Conservation (phyloP, 2,113 vertebrate species). For the Cnemophilus loriae region DNA sequence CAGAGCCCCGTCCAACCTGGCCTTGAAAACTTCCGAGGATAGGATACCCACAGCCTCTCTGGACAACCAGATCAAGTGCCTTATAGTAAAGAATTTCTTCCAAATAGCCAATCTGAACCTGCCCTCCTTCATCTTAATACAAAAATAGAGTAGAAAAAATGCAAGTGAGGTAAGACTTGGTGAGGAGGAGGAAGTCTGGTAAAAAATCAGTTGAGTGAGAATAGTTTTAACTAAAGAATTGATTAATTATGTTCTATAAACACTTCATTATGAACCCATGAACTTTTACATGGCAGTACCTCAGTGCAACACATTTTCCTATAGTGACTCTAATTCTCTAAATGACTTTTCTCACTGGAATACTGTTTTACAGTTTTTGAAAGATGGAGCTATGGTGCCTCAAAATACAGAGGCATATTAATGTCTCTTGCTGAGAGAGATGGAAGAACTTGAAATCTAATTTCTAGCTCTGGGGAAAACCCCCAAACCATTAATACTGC, state of each 20-base stretch:
- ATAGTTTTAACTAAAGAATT: neutral
- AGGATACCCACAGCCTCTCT: neutral
- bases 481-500: neutral
- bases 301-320: neutral
- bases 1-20: neutral
- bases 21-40: neutral
- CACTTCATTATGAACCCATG: neutral
- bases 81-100: neutral
- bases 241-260: neutral
- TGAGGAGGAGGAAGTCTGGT: neutral
- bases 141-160: neutral
- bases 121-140: neutral
- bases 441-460: neutral
- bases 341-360: neutral
- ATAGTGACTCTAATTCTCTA: neutral
- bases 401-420: neutral
- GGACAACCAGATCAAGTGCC: neutral
- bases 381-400: neutral
- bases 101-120: neutral
- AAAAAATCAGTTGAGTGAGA: neutral
- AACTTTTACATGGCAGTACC: neutral
- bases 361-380: neutral
- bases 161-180: neutral
- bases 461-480: neutral
- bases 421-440: neutral